Evolutionary conservation across 2,797 vertebrate genomes (phyloP).

Genomic region (Scolopax rusticola): DNA sequence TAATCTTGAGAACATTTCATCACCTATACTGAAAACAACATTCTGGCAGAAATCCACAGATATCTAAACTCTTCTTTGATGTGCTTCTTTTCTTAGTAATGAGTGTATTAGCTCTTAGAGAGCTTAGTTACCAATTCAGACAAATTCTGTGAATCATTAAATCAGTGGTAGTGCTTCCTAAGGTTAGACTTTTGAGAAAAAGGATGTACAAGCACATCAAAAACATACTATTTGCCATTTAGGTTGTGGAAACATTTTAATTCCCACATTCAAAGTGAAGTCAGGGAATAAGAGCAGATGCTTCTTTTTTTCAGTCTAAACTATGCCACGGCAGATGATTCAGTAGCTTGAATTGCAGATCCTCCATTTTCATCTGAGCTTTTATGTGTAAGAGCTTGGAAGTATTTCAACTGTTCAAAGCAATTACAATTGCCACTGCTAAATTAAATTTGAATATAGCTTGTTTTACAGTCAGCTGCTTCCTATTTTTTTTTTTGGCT

Average conservation of each 20-base stretch:
- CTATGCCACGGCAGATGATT: neutral
- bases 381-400: slow-evolving; percentile 10
- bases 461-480: slow-evolving; percentile 3
- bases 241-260: slow-evolving; percentile 31
- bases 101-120: neutral
- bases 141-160: neutral
- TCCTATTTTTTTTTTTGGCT: neutral
- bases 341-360: slow-evolving; percentile 2
- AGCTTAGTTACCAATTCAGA: neutral
- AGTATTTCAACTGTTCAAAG: slow-evolving; percentile 32
- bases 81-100: neutral
- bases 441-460: slow-evolving; percentile 33
- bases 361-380: slow-evolving; percentile 3
- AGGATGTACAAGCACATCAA: neutral
- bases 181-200: slow-evolving; percentile 2
- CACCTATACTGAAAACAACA: neutral
- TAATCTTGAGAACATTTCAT: neutral
- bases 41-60: neutral
- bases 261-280: slow-evolving; percentile 21
- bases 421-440: neutral
- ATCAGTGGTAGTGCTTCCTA: neutral
- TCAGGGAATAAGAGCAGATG: slow-evolving; percentile 1
- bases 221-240: slow-evolving; percentile 30
- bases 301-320: neutral
- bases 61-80: neutral